These are phyloP conservation scores for Lophotis ruficrista DNA, from an alignment of 2,113 vertebrate genomes.

Conservation along the genomic window DNA sequence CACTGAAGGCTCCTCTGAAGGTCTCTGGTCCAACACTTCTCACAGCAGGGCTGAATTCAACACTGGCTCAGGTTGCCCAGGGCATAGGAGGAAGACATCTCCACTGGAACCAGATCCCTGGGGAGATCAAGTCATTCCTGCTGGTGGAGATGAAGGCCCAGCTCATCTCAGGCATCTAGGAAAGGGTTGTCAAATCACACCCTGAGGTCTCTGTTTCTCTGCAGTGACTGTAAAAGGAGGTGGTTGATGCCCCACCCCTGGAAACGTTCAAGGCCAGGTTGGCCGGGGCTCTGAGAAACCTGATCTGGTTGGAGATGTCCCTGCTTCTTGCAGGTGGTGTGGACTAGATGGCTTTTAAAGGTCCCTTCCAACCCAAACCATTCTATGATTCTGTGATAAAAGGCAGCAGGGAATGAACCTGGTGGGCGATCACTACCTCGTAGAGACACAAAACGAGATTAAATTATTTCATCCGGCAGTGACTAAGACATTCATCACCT, in stretches of 20 bases:
- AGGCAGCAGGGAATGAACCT: not conserved
- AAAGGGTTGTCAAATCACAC: not conserved
- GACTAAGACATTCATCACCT: not conserved
- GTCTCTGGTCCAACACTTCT: not conserved
- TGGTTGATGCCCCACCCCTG: not conserved
- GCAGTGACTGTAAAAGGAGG: not conserved
- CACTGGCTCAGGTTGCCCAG: not conserved
- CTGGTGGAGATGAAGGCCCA: not conserved
- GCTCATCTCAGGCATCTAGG: not conserved
- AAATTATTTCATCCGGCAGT: not conserved
- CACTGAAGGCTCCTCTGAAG: not conserved
- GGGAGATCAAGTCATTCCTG: not conserved
- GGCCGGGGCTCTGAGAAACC: not conserved
- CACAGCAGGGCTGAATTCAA: not conserved
- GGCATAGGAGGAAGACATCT: not conserved
- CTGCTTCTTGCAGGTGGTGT: not conserved
- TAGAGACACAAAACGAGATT: not conserved
- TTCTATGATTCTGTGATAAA: not conserved
- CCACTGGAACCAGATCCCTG: not conserved
- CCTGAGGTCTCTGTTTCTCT: not conserved
- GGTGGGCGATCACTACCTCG: fast-evolving
- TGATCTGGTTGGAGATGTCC: not conserved
- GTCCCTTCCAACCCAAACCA: not conserved
- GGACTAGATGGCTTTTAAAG: not conserved
- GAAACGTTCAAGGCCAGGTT: not conserved